These are phyloP conservation scores for Ommatoiulus sabulosus DNA, from an alignment of 2,888 invertebrate species.

Conservation along the genomic window DNA sequence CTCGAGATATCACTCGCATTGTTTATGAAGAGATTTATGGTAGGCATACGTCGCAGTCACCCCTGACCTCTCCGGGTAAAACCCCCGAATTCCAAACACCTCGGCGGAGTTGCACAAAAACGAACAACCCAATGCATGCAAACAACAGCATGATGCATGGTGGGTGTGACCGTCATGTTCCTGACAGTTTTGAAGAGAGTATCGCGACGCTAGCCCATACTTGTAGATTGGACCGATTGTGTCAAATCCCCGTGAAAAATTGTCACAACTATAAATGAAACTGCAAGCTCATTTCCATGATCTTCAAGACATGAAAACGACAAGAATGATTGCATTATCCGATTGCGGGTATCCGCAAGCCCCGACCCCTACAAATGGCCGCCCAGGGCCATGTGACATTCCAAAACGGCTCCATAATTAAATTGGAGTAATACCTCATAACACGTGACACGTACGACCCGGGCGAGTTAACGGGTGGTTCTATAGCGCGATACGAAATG, in stretches of 20 bases:
- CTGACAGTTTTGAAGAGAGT: not conserved
- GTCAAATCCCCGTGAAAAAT: constrained; percentile 35
- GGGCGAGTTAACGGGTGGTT: not conserved
- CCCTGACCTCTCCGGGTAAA: not conserved
- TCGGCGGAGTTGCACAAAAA: not conserved
- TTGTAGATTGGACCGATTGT: constrained; percentile 21
- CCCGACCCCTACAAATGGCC: not conserved
- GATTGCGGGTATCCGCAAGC: no score
- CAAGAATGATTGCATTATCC: not conserved
- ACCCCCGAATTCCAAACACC: not conserved
- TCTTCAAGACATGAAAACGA: not conserved
- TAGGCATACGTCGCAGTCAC: not conserved
- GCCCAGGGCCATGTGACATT: not conserved
- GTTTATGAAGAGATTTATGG: not conserved
- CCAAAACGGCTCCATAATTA: not conserved
- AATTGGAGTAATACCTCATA: constrained; percentile 17
- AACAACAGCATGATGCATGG: not conserved
- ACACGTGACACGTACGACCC: not conserved
- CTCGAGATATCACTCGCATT: not conserved
- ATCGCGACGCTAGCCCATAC: not conserved
- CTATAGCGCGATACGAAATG: not conserved
- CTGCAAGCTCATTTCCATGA: constrained; percentile 23
- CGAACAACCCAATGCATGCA: not conserved
- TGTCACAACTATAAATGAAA: not conserved
- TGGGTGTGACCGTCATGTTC: not conserved